Evolutionary conservation across 2,113 vertebrate species (phyloP).

Genomic region (Cebidichthys violaceus): DNA sequence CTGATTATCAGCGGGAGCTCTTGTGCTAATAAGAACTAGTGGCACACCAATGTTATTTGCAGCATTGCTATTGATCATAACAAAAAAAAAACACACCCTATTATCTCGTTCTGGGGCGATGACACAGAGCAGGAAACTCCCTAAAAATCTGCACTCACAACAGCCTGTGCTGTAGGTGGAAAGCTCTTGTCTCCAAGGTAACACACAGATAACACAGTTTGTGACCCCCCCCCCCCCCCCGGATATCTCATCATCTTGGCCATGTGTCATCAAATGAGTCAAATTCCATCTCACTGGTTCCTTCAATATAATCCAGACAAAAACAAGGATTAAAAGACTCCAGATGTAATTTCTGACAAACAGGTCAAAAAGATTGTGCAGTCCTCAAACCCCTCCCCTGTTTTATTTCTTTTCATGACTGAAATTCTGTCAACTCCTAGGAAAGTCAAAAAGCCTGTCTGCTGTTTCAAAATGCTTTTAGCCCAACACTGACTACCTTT

Average conservation of each 20-base stretch:
- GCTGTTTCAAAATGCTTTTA: constrained; percentile 38
- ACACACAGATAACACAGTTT: constrained; percentile 21
- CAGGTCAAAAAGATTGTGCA: not conserved
- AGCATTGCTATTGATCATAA: not conserved
- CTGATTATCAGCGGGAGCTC: constrained; percentile 17
- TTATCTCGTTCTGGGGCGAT: not conserved
- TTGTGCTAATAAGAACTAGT: constrained; percentile 17
- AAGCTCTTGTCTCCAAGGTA: constrained; percentile 15
- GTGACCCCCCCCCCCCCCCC: not conserved
- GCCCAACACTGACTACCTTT: not conserved
- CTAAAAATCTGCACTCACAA: not conserved
- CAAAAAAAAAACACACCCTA: not conserved
- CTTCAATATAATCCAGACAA: constrained; percentile 6
- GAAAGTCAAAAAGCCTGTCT: constrained; percentile 16
- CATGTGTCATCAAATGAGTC: constrained; percentile 2
- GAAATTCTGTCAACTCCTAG: constrained; percentile 19
- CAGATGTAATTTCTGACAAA: constrained; percentile 4
- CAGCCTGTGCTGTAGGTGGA: not conserved
- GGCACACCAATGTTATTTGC: not conserved
- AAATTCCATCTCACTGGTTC: not conserved
- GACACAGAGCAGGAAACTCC: not conserved
- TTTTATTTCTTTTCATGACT: constrained; percentile 24
- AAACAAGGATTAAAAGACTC: not conserved
- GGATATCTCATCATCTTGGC: not conserved
- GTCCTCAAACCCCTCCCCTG: not conserved